Base-by-base conservation (phyloP, 2,797 vertebrate species). In the Lophotriccus pileatus region DNA sequence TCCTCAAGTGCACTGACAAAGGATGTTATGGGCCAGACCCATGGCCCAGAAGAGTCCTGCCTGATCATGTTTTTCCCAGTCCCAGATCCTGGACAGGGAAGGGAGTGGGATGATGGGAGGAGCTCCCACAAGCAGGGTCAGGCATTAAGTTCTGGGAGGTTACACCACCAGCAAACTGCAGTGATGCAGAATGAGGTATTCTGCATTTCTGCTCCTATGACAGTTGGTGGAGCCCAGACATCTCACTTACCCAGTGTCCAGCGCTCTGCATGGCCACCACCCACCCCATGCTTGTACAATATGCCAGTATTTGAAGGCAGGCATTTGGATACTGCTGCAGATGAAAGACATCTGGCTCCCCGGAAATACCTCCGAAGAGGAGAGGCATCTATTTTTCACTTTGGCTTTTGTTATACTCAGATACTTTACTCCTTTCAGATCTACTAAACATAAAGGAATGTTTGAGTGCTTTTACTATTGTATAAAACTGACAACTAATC, bases 241-340 rank as follows among this genome's bases (percentile, higher is more conserved):
- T 6, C 24, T 70, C 64, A 30, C n/a, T 9, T 11, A 6, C 12
- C 7, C 53, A 0, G 0, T 20, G 34, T 7, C 52, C 0, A 0
- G 43, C 53, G 30, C 25, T 19, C 36, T 12, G 25, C 32, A 13
- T 1, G 2, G 28, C 28, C 25, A 24, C 28, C 13, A 14, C 17
- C 20, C 47, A 64, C 32, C 13, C 27, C 0, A 0, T 3, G 3
- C 22, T 47, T 78, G n/a, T 46, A 27, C 46, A 46, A 4, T 32
- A 36, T 22, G 19, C 28, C 11, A 3, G 44, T 22, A n/a, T 43
- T 16, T 68, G 22, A 69, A 76, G 23, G 15, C n/a, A 58, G 39
- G 11, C 21, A 41, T 72, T 83, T 66, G 73, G 59, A 68, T 78
- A 34, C 23, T 23, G 13, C 24, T 37, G 63, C 8, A 84, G 41